Percentiles rank a stretch among this genome's conserved stretches.
phyloP scores from a whole-genome alignment of 2,888 invertebrate species.

The Chymomyza amoena region DNA sequence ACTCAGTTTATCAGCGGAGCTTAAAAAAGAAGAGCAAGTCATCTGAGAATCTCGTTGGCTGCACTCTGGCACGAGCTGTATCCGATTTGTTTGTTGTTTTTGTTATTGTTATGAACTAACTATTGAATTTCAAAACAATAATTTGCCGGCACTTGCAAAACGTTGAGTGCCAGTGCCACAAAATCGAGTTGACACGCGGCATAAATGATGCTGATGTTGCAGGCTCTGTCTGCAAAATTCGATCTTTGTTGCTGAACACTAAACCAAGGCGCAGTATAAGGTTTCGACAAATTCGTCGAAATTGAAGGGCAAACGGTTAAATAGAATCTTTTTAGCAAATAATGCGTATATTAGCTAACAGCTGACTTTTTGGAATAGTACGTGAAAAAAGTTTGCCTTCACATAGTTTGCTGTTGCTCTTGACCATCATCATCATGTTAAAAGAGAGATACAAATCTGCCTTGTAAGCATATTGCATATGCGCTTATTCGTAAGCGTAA shows the following conservation, averaged over 20 bases:
- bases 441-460: conserved; percentile 16
- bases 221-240: not conserved
- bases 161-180: no score
- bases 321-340: no score
- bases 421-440: not conserved
- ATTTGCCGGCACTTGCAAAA: not conserved
- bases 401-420: not conserved
- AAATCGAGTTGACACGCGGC: not conserved
- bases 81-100: not conserved
- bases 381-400: not conserved
- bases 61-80: no score
- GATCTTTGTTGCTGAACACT: not conserved
- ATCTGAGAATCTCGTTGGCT: no score
- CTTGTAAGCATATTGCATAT: conserved; percentile 24
- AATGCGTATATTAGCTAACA: no score
- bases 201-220: not conserved
- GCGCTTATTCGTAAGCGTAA: not conserved
- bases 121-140: not conserved
- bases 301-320: no score
- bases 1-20: conserved; percentile 29
- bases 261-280: no score
- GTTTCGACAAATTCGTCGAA: no score
- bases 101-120: not conserved
- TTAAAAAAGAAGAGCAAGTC: not conserved
- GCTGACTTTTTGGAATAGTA: no score